These are phyloP conservation scores for Aphelinus atriplicis DNA, from an alignment of 1,140 invertebrate species.

Conservation along the genomic window DNA sequence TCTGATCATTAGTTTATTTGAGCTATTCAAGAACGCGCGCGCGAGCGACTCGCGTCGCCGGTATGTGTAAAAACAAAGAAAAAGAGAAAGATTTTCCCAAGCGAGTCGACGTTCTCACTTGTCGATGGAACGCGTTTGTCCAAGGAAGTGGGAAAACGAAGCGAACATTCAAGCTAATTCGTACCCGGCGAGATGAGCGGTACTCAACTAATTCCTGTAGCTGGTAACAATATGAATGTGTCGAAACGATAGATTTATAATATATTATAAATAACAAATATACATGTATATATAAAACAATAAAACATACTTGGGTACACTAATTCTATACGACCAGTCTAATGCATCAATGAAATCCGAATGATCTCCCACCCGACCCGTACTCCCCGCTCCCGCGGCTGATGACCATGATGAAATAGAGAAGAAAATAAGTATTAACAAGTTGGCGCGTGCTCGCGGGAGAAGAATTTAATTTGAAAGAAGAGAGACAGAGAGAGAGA, in stretches of 20 bases:
- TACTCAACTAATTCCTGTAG: slow-evolving; percentile 39
- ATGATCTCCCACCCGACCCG: too few species aligned
- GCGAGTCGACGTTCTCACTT: too few species aligned
- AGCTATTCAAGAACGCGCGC: too few species aligned
- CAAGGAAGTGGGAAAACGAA: not conserved
- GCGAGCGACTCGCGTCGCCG: too few species aligned
- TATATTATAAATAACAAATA: slow-evolving; percentile 42
- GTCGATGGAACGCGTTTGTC: too few species aligned
- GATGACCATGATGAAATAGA: too few species aligned
- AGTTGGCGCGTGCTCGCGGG: not conserved
- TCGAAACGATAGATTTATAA: slow-evolving; percentile 61
- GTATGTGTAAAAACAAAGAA: not conserved
- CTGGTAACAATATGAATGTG: slow-evolving; percentile 50
- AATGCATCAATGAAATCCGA: not conserved
- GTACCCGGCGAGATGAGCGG: slow-evolving; percentile 3
- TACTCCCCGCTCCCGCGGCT: too few species aligned
- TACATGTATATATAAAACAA: slow-evolving; percentile 45
- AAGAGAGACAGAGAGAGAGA: not conserved
- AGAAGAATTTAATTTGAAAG: slow-evolving; percentile 41
- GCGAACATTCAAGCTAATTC: slow-evolving; percentile 24
- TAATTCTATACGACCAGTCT: not conserved
- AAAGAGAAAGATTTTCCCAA: too few species aligned
- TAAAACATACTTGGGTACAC: slow-evolving; percentile 57
- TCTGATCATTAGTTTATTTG: not conserved
- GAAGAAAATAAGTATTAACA: too few species aligned